Evolutionary conservation across 2,888 invertebrate genomes (phyloP).

Genomic region (Nephrotoma guestfalica): DNA sequence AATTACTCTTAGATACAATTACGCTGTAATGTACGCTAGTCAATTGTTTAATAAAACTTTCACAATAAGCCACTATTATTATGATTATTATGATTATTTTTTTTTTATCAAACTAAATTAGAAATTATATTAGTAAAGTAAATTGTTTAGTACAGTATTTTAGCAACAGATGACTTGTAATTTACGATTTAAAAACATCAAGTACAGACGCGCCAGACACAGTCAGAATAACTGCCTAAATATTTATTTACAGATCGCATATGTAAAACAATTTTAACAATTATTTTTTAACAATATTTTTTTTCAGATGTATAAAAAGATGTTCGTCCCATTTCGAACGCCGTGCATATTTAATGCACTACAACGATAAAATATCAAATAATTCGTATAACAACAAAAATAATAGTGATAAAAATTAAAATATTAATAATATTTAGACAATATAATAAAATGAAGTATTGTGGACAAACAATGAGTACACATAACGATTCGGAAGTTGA

Average conservation of each 20-base stretch:
- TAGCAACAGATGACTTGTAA: too few species aligned
- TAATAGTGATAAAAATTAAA: background rate
- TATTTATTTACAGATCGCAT: too few species aligned
- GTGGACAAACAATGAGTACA: constrained; percentile 32
- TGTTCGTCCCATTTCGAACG: background rate
- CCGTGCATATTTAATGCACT: background rate
- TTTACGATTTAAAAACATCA: too few species aligned
- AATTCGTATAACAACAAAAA: background rate
- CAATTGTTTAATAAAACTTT: background rate
- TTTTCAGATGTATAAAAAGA: background rate
- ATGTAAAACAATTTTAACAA: background rate
- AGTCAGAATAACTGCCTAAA: too few species aligned
- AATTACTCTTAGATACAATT: background rate
- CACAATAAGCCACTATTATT: constrained; percentile 1
- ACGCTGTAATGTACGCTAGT: background rate
- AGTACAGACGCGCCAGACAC: too few species aligned
- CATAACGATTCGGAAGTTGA: constrained; percentile 45
- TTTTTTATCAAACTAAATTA: background rate
- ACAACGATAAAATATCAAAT: background rate
- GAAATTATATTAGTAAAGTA: background rate
- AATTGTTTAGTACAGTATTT: background rate
- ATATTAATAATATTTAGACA: background rate
- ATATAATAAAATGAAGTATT: constrained; percentile 41
- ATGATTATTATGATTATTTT: background rate
- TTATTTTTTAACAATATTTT: background rate